Evolutionary conservation across 2,888 invertebrate species (phyloP), one percentile per base, ranked within the genome.

Genomic region (Cerastis rubricosa): DNA sequence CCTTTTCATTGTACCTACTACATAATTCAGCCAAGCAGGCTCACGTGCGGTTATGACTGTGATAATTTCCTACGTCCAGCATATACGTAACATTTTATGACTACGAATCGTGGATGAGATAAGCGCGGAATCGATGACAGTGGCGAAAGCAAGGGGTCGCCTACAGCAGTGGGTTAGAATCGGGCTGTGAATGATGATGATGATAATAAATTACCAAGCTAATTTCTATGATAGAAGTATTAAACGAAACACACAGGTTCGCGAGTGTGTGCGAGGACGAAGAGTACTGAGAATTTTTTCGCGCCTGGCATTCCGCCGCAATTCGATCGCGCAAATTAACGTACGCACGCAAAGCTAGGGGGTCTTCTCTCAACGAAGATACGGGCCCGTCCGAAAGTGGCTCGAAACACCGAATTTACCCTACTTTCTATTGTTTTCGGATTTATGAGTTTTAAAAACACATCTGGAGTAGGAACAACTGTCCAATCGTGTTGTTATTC

Each of bases 111-210:
- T 70, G 47, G 29, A 76, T 83, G 69, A 47, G 22, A 77, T 47
- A 61, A 80, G 59, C 83, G 61, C 59, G 25, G n/a, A 14, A 35
- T 64, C 51, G 51, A 68, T 68, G 45, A 71, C 45, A 71, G n/a
- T 72, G 40, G 63, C 47, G 59, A 70, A 67, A 74, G 49, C 63
- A 74, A 79, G 45, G 51, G 68, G 5, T 59, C n/a, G 69, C 45
- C 59, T 74, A 57, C 61, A 66, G 47, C 71, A 59, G 74, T 59
- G 74, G 80, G 69, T 67, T 51, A 69, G 67, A 70, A 67, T 74
- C 45, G 63, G 25, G 63, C 74, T 51, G 80, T 74, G 85, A 80
- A 81, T 80, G 74, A 80, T 84, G 35, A 84, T 59, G 57, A 80
- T 72, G 25, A 75, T 59, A 43, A 54, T 51, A 35, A 45, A 29